Conservation (phyloP, 2,797 vertebrate species). For the Tragopan temminckii region DNA sequence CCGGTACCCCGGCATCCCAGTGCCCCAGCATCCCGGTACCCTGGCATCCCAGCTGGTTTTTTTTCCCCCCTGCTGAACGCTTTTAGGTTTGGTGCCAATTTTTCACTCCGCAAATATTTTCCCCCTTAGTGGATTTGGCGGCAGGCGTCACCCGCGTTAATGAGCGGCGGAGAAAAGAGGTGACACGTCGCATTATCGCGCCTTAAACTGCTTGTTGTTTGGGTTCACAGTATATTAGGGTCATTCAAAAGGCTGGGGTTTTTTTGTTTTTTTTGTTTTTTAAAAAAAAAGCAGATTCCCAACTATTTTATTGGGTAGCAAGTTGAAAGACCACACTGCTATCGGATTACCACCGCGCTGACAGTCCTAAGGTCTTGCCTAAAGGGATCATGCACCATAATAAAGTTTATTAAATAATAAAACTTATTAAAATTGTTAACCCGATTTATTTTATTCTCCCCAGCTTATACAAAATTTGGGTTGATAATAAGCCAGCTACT, state of each 20-base stretch:
- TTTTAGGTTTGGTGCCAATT: background rate
- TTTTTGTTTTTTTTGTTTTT: no score
- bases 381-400: slow-evolving; percentile 99
- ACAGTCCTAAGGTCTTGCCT: slow-evolving; percentile 97
- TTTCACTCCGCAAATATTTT: slow-evolving; percentile 39
- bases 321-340: slow-evolving; percentile 86
- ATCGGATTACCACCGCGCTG: slow-evolving; percentile 95
- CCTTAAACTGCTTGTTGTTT: slow-evolving; percentile 75
- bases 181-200: slow-evolving; percentile 70
- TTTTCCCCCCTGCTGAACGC: background rate
- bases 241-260: slow-evolving; percentile 75
- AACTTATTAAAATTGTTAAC: slow-evolving; percentile 99
- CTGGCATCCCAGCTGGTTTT: background rate
- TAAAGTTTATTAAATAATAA: slow-evolving; percentile 99
- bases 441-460: slow-evolving; percentile 99
- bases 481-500: slow-evolving; percentile 99
- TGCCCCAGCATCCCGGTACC: background rate
- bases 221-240: slow-evolving; percentile 78
- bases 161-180: slow-evolving; percentile 55
- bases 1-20: no score
- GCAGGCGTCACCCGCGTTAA: slow-evolving; percentile 29
- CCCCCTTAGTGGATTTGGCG: slow-evolving; percentile 48
- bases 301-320: slow-evolving; percentile 77
- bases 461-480: slow-evolving; percentile 99
- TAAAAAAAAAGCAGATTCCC: slow-evolving; percentile 46